Conservation (phyloP, 1,140 invertebrate genomes). For the Drosophila subobscura region DNA sequence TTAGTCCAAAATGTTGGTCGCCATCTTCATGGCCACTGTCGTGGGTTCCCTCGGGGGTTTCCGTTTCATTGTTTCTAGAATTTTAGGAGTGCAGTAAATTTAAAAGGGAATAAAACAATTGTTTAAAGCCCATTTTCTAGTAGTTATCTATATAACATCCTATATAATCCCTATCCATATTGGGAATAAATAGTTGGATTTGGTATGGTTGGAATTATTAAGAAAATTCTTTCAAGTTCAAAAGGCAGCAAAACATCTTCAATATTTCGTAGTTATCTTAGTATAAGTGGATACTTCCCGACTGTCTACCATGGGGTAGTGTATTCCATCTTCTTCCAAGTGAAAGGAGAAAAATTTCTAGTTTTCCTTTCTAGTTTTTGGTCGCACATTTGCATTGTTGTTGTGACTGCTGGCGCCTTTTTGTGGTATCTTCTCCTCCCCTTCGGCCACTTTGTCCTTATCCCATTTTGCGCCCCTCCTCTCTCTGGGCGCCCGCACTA, state of each 20-base stretch:
- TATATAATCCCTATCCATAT: too few relatives aligned
- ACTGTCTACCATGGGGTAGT: slow-evolving; percentile 10
- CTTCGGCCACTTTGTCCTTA: too few relatives aligned
- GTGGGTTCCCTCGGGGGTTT: neutral
- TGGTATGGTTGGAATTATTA: too few relatives aligned
- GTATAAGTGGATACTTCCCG: neutral
- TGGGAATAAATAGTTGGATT: too few relatives aligned
- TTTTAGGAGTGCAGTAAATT: neutral
- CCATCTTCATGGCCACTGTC: slow-evolving; percentile 27
- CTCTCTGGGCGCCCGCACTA: slow-evolving; percentile 38
- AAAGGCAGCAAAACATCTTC: neutral
- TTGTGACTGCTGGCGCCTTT: slow-evolving; percentile 72
- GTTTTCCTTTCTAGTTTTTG: slow-evolving; percentile 24
- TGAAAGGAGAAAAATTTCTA: slow-evolving; percentile 1
- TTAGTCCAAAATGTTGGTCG: slow-evolving; percentile 27
- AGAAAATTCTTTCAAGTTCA: too few relatives aligned
- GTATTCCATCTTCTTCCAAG: slow-evolving; percentile 34
- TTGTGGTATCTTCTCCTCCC: slow-evolving; percentile 39
- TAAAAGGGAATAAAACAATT: neutral
- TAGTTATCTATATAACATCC: too few relatives aligned
- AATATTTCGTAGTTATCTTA: slow-evolving; percentile 22
- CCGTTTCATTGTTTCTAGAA: slow-evolving; percentile 22
- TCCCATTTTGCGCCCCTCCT: neutral
- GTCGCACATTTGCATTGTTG: slow-evolving; percentile 73
- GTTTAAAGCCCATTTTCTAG: too few relatives aligned